These are phyloP conservation scores for Rhynchophorus ferrugineus DNA, from an alignment of 1,140 invertebrate genomes.

Conservation along the genomic window DNA sequence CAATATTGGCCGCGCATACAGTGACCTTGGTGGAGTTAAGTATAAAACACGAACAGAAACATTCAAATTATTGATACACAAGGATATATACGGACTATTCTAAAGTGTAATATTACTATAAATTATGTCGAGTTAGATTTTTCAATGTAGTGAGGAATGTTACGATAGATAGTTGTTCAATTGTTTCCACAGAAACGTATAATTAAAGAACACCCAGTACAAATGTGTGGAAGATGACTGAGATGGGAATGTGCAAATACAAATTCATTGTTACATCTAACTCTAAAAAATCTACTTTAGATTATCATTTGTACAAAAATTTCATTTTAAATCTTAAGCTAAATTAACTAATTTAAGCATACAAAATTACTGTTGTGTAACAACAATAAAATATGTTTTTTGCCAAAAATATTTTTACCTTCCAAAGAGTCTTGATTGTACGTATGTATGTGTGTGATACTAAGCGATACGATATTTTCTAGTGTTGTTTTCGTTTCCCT, in stretches of 20 bases:
- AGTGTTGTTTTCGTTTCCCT: no score
- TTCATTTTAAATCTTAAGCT: no score
- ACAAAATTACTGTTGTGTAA: not conserved
- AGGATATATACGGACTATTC: not conserved
- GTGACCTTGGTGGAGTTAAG: slow-evolving; percentile 59
- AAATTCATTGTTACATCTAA: not conserved
- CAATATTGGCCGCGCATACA: slow-evolving; percentile 96
- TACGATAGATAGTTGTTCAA: no score
- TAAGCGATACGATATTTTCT: no score
- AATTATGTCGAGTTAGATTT: no score
- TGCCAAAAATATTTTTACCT: not conserved
- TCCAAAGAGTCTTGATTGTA: not conserved
- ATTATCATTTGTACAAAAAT: not conserved
- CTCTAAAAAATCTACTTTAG: not conserved
- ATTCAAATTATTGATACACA: not conserved
- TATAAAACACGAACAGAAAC: not conserved
- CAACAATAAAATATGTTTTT: not conserved
- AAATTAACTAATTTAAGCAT: not conserved
- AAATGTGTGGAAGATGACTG: no score
- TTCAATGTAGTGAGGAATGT: no score
- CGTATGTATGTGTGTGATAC: not conserved
- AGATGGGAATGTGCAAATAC: not conserved
- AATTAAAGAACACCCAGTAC: no score
- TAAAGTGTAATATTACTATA: not conserved
- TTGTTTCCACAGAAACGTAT: no score